Percentiles rank a stretch among this genome's conserved stretches.
Conservation (phyloP, 2,797 vertebrate genomes). For the Coendou prehensilis region DNA sequence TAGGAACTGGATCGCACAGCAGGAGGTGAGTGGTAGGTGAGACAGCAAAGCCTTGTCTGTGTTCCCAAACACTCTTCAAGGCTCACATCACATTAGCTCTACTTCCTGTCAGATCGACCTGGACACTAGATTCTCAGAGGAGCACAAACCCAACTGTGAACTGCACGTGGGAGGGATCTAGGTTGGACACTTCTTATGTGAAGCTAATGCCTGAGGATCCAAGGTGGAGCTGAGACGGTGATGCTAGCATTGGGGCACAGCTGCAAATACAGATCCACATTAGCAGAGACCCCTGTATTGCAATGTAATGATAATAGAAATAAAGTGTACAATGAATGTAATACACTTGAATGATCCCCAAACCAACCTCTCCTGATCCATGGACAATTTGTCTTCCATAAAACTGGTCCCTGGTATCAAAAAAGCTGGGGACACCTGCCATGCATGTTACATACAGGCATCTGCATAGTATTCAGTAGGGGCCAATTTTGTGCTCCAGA, state of each 20-base stretch:
- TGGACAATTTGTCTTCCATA: background rate
- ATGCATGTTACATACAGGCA: rapidly evolving
- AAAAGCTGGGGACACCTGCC: background rate
- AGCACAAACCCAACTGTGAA: background rate
- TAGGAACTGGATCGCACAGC: background rate
- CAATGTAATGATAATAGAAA: background rate
- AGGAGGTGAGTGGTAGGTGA: background rate
- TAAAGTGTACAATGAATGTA: too few species aligned
- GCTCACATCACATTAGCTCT: background rate
- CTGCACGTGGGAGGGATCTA: background rate
- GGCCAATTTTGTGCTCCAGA: background rate
- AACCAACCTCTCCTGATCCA: background rate
- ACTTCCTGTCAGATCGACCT: background rate
- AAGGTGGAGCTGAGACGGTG: background rate
- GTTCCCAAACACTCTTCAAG: background rate
- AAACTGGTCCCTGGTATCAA: background rate
- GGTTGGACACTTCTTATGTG: background rate
- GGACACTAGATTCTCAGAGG: background rate
- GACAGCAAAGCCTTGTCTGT: background rate
- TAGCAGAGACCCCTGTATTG: background rate
- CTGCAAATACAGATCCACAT: background rate
- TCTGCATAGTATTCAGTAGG: background rate
- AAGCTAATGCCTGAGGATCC: background rate
- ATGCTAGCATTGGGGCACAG: background rate
- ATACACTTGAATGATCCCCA: background rate